These are phyloP conservation scores for Hydrophis major DNA, from an alignment of 2,797 vertebrate species.

Conservation along the genomic window DNA sequence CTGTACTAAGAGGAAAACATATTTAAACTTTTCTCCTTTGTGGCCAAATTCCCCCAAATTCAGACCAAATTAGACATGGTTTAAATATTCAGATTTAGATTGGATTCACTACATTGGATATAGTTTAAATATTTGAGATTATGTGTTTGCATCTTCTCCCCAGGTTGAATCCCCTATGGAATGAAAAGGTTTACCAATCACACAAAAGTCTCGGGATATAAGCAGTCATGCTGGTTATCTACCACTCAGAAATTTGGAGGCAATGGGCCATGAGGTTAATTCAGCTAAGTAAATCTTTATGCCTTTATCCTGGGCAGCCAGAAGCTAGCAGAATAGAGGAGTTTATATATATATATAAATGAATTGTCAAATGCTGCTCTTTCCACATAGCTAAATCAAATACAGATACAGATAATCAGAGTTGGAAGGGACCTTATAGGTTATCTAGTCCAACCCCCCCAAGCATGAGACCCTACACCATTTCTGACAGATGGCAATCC, in stretches of 20 bases:
- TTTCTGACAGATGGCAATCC: too few species aligned
- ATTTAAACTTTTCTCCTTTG: not conserved
- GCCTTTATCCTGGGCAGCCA: not conserved
- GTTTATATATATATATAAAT: not conserved
- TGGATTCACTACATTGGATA: not conserved
- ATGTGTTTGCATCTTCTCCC: not conserved
- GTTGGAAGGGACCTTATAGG: too few species aligned
- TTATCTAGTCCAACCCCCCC: too few species aligned
- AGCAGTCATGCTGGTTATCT: not conserved
- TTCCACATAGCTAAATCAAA: not conserved
- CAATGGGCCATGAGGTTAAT: not conserved
- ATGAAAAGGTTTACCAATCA: not conserved
- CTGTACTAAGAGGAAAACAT: not conserved
- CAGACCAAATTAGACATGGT: not conserved
- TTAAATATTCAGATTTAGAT: not conserved
- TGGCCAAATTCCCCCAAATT: not conserved
- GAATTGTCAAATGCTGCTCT: not conserved
- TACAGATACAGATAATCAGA: too few species aligned
- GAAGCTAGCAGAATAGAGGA: not conserved
- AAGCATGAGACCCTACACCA: too few species aligned
- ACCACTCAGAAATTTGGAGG: not conserved
- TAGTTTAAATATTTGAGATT: not conserved
- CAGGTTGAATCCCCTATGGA: not conserved
- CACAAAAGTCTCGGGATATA: too few species aligned
- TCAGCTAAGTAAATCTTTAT: not conserved